phyloP scores from a whole-genome alignment of 2,113 vertebrate genomes.

The Cariama cristata region DNA sequence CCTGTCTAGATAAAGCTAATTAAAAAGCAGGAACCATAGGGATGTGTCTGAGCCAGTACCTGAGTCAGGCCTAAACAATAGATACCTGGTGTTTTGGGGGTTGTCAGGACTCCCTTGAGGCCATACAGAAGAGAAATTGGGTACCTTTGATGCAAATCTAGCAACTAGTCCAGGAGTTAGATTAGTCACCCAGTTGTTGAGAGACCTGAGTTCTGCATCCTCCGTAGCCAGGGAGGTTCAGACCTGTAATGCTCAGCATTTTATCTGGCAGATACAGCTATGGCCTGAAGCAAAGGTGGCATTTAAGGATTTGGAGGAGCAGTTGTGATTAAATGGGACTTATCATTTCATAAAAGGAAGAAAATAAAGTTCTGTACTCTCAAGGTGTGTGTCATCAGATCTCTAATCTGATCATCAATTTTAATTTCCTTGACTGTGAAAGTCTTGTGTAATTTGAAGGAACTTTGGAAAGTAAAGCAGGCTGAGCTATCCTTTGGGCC shows the following conservation, averaged over 20 bases:
- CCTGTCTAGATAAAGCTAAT: not conserved
- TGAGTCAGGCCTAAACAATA: not conserved
- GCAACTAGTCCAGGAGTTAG: not conserved
- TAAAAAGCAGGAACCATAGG: not conserved
- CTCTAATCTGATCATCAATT: conserved; percentile 13
- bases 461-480: not conserved
- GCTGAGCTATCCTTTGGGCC: not conserved
- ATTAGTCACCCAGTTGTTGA: not conserved
- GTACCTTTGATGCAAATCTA: not conserved
- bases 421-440: conserved; percentile 19
- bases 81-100: not conserved
- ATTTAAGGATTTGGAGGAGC: not conserved
- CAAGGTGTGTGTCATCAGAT: not conserved
- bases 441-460: not conserved
- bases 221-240: not conserved
- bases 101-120: not conserved
- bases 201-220: not conserved
- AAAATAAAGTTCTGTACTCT: not conserved
- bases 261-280: not conserved
- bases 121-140: not conserved
- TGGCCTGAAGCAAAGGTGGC: not conserved
- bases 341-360: not conserved
- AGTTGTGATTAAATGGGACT: not conserved
- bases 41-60: not conserved
- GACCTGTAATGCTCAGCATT: not conserved